Base-by-base conservation (phyloP, 1,140 invertebrate species). In the Brachystomella parvula region DNA sequence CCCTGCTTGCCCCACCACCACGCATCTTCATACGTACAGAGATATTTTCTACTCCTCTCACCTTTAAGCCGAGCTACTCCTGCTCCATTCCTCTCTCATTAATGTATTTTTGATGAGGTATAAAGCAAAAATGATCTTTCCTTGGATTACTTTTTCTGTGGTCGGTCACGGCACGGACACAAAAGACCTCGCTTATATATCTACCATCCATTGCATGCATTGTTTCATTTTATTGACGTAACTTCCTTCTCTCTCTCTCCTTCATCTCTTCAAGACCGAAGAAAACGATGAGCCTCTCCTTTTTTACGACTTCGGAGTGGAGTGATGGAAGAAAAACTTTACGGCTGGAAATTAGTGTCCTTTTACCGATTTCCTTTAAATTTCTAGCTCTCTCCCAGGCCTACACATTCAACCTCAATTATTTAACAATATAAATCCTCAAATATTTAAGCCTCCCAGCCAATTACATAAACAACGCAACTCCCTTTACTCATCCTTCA, bases 91-190 rank as follows among this genome's bases (percentile, higher is more conserved):
- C 9, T 15, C 49, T 24, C 3, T 66, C 68, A 70, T 68, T 72
- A 72, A 72, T 72, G 71, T 72, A 69, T 72, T 72, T 72, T 72
- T 72, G 71, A 72, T 72, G 71, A 72, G 71, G 66, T 72, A 70
- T 72, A 72, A 72, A 72, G 62, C 44, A 69, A 68, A 47, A 60
- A 66, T 68, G 49, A 15, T 53, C 49, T 53, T 53, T 3, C 3
- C 49, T 26, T 44, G 9, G 70, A 66, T 65, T 35, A 56, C 29
- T 57, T 57, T 60, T 49, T 47, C 31, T 29, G 12, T 39, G 15
- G n/a, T 60, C 35, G 21, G 32, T 62, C 61, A 26, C 49, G 49
- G 39, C n/a, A n/a, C n/a, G n/a, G n/a, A n/a, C n/a, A 31, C 61
- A 62, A 28, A 60, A 17, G 29, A 60, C n/a, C 12, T 47, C n/a